Evolutionary conservation across 37 sponge, comb jelly and placozoan genomes (phyloP), one percentile per base, ranked within the genome.

Genomic region (Beroe forskalii): DNA sequence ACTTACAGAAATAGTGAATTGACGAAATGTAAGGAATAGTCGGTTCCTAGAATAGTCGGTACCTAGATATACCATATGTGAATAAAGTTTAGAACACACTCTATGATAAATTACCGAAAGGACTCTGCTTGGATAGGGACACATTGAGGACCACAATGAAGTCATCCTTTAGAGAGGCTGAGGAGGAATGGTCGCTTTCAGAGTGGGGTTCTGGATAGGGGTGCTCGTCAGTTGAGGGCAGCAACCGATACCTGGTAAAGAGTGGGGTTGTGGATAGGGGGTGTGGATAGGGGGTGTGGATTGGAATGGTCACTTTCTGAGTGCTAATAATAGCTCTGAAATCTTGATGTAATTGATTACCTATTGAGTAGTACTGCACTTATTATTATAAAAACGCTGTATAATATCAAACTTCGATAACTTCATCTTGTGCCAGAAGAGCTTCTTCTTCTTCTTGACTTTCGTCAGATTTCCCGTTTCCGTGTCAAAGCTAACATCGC

Each of bases 351-450:
- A n/a, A n/a, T n/a, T n/a, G n/a, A n/a, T n/a, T n/a, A n/a, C n/a
- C n/a, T n/a, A n/a, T n/a, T n/a, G n/a, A n/a, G n/a, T n/a, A n/a
- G n/a, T n/a, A n/a, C n/a, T n/a, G n/a, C n/a, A n/a, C n/a, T n/a
- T n/a, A n/a, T n/a, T n/a, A n/a, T n/a, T n/a, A n/a, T n/a, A n/a
- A n/a, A n/a, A n/a, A n/a, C n/a, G n/a, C n/a, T n/a, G n/a, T n/a
- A n/a, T n/a, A n/a, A n/a, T n/a, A n/a, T n/a, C n/a, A n/a, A 33
- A 69, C 72, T 37, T 27, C 8, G 72, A 32, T 35, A 69, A 14
- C 55, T 80, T 80, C 55, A 80, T 20, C 31, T 38, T 80, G 25
- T 80, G 86, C 86, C 86, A 80, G 55, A 80, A 80, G 30, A 23
- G 86, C 20, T 80, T 80, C 48, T 37, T 80, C 28, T 80, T 80